These are phyloP conservation scores for roundworm (Caenorhabditis elegans) DNA, from an alignment of 1,140 invertebrate species.

Conservation along the genomic window WBcel235 BX284604.4:14894001-14894500, in stretches of 20 bases:
- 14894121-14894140: neutral
- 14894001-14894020: too few relatives aligned
- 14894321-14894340: conserved; percentile 46
- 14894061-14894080: too few relatives aligned
- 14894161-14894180: conserved; percentile 39
- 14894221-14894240: conserved; percentile 42
- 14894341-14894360: conserved; percentile 61
- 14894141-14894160: conserved; percentile 17
- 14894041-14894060: too few relatives aligned
- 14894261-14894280: neutral
- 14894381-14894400: conserved; percentile 61
- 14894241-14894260: conserved; percentile 3
- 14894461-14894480: neutral
- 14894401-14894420: conserved; percentile 55
- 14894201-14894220: conserved; percentile 26
- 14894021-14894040: too few relatives aligned
- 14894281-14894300: neutral
- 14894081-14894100: too few relatives aligned
- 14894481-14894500: neutral
- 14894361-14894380: conserved; percentile 61
- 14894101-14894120: neutral
- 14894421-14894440: conserved; percentile 55
- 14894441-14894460: conserved; percentile 49
- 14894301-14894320: neutral
- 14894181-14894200: neutral